Evolutionary conservation across 2,113 vertebrate species (phyloP).

Genomic region (Lanius ludovicianus): DNA sequence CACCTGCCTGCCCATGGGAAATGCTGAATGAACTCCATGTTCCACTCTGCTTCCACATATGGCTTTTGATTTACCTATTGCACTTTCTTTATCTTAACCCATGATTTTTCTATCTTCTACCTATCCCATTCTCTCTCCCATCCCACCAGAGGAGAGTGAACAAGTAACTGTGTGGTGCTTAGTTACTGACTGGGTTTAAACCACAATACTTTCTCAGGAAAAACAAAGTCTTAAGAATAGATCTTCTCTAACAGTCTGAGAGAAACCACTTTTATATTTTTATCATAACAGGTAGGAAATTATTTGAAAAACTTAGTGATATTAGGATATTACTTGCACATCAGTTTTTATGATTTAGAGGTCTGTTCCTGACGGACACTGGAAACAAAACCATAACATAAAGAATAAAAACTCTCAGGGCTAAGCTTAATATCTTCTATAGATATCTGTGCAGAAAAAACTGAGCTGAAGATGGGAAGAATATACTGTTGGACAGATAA

Average conservation of each 20-base stretch:
- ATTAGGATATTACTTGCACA: neutral
- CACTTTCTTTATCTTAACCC: neutral
- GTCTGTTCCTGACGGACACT: neutral
- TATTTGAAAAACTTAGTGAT: neutral
- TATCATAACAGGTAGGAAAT: neutral
- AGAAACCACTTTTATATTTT: neutral
- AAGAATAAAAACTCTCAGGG: neutral
- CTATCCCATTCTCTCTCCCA: neutral
- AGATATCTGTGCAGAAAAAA: neutral
- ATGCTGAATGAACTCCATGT: neutral
- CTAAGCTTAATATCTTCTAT: neutral
- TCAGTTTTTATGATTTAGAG: neutral
- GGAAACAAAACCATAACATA: neutral
- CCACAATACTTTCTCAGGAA: rapidly evolving
- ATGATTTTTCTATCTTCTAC: neutral
- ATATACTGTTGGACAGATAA: neutral
- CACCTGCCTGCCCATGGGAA: neutral
- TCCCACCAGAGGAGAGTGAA: neutral
- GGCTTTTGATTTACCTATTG: neutral
- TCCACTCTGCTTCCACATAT: neutral
- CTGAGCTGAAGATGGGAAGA: neutral
- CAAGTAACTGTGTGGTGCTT: neutral
- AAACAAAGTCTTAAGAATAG: neutral
- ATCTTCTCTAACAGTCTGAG: neutral
- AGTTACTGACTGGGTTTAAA: neutral